Base-by-base conservation (phyloP, 2,888 invertebrate species). In the Parascotia fuliginaria region DNA sequence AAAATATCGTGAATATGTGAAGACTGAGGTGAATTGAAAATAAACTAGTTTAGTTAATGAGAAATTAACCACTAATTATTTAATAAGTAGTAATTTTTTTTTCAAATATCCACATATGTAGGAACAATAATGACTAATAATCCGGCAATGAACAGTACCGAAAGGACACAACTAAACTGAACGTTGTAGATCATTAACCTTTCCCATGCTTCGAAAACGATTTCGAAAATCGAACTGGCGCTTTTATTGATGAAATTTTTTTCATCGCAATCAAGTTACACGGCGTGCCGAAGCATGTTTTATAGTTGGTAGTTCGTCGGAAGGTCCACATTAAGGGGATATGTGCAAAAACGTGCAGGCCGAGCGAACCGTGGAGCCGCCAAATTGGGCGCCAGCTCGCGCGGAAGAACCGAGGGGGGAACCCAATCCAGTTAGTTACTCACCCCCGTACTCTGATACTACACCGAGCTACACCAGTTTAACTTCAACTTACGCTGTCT, bases 381-480 rank as follows among this genome's bases (percentile, higher is more conserved):
- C 81, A 78, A 82, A 85, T 85, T 84, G 81, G 79, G 81, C 77
- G 79, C 68, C 69, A 76, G 75, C 69, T 82, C 80, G 78, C 75
- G 77, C 70, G 81, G 80, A 81, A 80, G 76, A 67, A 57, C 63
- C 64, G 73, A 69, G 75, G 77, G 77, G 69, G 65, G 57, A 53
- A 54, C 58, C 54, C 75, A 75, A 82, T 81, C 78, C 77, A 75
- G 81, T 83, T 81, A 79, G 75, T 62, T 56, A 61, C 67, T 69
- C 72, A 65, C 62, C 67, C 65, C 56, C 62, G 41, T 41, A 50
- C 66, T 56, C 55, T 54, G 65, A 58, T 54, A 66, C 64, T 62
- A 63, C 60, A 66, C 62, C 32, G 29, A 34, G 45, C 12, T 71
- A 73, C 65, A 70, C 70, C 66, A 58, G 69, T 73, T 74, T 68